These are phyloP conservation scores for Orthosia gothica DNA, from an alignment of 2,888 invertebrate genomes.

Conservation along the genomic window DNA sequence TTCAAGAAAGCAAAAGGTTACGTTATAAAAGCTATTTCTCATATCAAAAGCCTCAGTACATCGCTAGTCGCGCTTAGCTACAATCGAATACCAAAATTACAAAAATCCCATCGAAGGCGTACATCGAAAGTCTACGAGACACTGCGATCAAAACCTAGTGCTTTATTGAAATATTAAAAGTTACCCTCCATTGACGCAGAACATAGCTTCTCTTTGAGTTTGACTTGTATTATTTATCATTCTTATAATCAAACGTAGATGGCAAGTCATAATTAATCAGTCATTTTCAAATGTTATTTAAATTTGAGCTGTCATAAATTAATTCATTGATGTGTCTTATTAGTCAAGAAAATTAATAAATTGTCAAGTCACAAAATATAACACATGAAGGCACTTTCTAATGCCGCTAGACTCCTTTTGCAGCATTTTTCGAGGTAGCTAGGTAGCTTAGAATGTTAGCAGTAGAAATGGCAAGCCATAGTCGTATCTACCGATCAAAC, in stretches of 20 bases:
- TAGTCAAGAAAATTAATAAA: conserved; percentile 55
- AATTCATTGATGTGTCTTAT: conserved; percentile 52
- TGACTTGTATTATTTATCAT: conserved; percentile 40
- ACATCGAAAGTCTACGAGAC: conserved; percentile 62
- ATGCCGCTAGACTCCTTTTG: conserved; percentile 2
- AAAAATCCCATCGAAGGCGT: conserved; percentile 58
- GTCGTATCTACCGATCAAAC: conserved; percentile 29
- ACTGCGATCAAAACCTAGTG: conserved; percentile 82
- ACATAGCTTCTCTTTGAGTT: conserved; percentile 80
- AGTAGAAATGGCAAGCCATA: conserved; percentile 8
- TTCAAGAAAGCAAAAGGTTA: conserved; percentile 90
- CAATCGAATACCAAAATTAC: conserved; percentile 57
- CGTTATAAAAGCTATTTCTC: conserved; percentile 68
- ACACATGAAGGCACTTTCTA: conserved; percentile 55
- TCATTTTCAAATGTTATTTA: conserved; percentile 61
- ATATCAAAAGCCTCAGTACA: conserved; percentile 67
- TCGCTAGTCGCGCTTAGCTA: conserved; percentile 56
- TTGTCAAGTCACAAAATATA: conserved; percentile 45
- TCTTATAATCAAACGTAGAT: conserved; percentile 49
- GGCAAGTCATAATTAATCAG: conserved; percentile 61
- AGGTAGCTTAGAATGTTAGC: conserved; percentile 10
- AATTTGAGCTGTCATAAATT: conserved; percentile 50
- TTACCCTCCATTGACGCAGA: conserved; percentile 88
- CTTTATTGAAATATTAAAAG: conserved; percentile 86
- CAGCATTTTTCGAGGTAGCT: conserved; percentile 39